A percentile compares a stretch with the other conserved stretches of the same genome.
These are phyloP conservation scores for Acrobeloides nanus DNA, from an alignment of 2,888 invertebrate species.

Conservation along the genomic window DNA sequence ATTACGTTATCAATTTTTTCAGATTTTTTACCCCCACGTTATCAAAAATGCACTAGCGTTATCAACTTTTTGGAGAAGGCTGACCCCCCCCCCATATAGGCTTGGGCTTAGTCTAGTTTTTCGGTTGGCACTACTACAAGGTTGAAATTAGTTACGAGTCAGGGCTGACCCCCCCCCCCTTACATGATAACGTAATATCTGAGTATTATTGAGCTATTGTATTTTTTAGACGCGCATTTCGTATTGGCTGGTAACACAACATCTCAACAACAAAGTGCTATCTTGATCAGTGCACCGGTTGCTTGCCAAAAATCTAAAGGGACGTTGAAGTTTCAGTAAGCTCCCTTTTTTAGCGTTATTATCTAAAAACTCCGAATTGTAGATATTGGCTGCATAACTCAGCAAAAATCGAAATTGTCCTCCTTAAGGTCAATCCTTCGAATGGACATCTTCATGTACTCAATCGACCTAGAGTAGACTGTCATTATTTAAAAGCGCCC, in stretches of 20 bases:
- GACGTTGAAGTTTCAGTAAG: constrained; percentile 40
- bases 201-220: too few species aligned
- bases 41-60: too few species aligned
- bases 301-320: constrained; percentile 46
- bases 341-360: not conserved
- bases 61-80: too few species aligned
- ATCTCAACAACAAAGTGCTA: constrained; percentile 36
- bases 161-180: too few species aligned
- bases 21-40: too few species aligned
- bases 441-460: constrained; percentile 41
- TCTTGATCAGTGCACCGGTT: constrained; percentile 47
- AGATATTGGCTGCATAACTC: constrained; percentile 52
- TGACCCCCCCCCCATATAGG: too few species aligned
- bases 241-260: constrained; percentile 50
- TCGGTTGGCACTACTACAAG: too few species aligned
- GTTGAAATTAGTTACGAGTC: too few species aligned
- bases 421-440: constrained; percentile 30
- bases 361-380: constrained; percentile 12
- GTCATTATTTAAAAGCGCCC: constrained; percentile 34
- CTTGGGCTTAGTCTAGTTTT: too few species aligned
- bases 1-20: too few species aligned
- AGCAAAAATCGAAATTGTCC: constrained; percentile 46
- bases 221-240: constrained; percentile 33
- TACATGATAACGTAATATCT: too few species aligned
- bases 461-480: constrained; percentile 37